Conservation (phyloP, 2,888 invertebrate genomes). For the Volucella inanis region DNA sequence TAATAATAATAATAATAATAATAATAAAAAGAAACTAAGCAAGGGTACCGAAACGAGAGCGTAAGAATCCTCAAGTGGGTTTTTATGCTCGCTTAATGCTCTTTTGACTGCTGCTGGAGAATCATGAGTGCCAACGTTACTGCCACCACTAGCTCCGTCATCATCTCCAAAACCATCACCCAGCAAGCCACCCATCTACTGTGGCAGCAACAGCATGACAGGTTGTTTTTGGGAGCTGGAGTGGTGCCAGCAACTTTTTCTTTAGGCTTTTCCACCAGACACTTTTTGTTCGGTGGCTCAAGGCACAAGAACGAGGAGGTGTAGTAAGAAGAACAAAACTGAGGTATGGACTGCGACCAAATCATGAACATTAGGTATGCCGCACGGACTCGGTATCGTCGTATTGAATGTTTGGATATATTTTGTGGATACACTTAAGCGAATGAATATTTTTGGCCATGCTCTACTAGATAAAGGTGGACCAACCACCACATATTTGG, state of each 20-base stretch:
- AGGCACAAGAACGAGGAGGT: neutral
- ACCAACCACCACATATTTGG: constrained; percentile 12
- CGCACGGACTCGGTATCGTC: constrained; percentile 64
- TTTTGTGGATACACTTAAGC: constrained; percentile 70
- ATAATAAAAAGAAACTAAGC: constrained; percentile 28
- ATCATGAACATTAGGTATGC: constrained; percentile 67
- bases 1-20: neutral
- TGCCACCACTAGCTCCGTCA: constrained; percentile 46
- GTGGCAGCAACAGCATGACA: constrained; percentile 41
- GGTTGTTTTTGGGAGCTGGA: constrained; percentile 62
- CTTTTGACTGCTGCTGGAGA: constrained; percentile 70
- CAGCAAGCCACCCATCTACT: constrained; percentile 5
- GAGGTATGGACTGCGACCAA: constrained; percentile 51
- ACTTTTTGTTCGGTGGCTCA: constrained; percentile 43
- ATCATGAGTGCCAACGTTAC: constrained; percentile 63
- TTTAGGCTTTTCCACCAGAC: constrained; percentile 64
- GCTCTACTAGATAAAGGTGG: constrained; percentile 16
- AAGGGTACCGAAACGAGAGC: constrained; percentile 48
- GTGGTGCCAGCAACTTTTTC: constrained; percentile 73
- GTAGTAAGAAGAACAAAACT: constrained; percentile 12
- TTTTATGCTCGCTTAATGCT: constrained; percentile 75
- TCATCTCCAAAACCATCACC: constrained; percentile 25
- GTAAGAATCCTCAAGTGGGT: constrained; percentile 74
- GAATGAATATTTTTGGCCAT: constrained; percentile 67
- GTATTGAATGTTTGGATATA: constrained; percentile 64